A percentile compares a stretch with the other conserved stretches of the same genome.
phyloP scores from a whole-genome alignment of 2,888 invertebrate species.

The Eulithis testata region DNA sequence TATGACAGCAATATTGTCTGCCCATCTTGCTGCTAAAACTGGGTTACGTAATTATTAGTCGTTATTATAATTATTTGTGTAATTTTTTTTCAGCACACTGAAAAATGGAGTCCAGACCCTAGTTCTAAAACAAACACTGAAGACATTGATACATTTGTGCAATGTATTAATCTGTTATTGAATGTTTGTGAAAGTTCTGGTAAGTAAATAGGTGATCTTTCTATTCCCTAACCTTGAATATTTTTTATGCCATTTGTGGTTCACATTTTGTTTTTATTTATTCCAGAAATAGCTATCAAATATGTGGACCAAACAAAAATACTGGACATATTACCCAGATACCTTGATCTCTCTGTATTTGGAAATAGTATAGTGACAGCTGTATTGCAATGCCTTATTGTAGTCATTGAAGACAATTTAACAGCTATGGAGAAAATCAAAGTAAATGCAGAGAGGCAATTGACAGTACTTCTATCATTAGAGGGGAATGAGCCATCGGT shows the following conservation, averaged over 20 bases:
- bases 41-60: no score
- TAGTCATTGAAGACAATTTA: conserved; percentile 89
- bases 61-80: no score
- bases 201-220: conserved; percentile 38
- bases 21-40: no score
- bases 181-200: conserved; percentile 89
- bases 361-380: conserved; percentile 83
- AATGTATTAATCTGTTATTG: conserved; percentile 87
- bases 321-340: conserved; percentile 84
- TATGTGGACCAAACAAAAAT: conserved; percentile 87
- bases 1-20: no score
- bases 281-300: conserved; percentile 85
- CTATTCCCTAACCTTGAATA: no score
- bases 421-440: conserved; percentile 83
- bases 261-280: background rate
- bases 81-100: conserved; percentile 67
- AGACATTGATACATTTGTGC: conserved; percentile 87
- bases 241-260: no score
- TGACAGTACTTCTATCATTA: conserved; percentile 68
- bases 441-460: conserved; percentile 71
- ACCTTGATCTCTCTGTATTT: conserved; percentile 84
- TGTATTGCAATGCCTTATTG: conserved; percentile 87
- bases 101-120: conserved; percentile 79
- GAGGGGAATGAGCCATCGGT: conserved; percentile 70
- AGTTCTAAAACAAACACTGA: conserved; percentile 78